Evolutionary conservation across 2,888 invertebrate genomes (phyloP), one percentile per base, ranked within the genome.

Genomic region (Xylophagus ater): DNA sequence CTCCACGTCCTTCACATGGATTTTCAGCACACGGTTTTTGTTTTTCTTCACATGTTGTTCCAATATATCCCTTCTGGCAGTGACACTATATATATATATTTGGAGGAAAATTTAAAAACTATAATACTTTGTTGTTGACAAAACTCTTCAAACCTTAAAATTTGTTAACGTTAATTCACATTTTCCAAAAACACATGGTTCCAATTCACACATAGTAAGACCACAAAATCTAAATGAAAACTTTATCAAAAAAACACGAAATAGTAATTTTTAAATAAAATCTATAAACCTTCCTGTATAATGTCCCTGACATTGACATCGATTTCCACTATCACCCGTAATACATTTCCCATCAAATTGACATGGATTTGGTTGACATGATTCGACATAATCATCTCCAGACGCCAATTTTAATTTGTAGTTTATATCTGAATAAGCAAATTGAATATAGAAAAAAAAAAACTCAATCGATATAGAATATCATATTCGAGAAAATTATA

Each of bases 1-100:
- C 72, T 3, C 87, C 87, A 13, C 82, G 68, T 40, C 76, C 76
- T 57, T 81, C 79, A 58, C 85, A 86, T 0, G 83, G 84, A 47
- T 74, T 71, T 1, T 76, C 69, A 14, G 78, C 76, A 59, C 86
- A 86, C 0, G 82, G 80, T 28, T 73, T 69, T 34, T 75, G 70
- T 44, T 76, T 72, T 56, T 78, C 74, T 34, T 76, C 76, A 57
- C 85, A 86, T 5, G 73, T 69, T 36, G 60, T 58, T 2, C 84
- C 84, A 40, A 71, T 70, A 62, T 76, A 84, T 3, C 80, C 81
- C 3, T 69, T 57, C 25, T 75, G 72, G 57, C 86, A 85, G 29
- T 69, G 66, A 59, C 85, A 86, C 45, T 67, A 60, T 20, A n/a
- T n/a, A n/a, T n/a, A n/a, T n/a, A n/a, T n/a, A n/a, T n/a, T n/a